Base-by-base conservation (phyloP, 2,797 vertebrate species). In the Antrozous pallidus region DNA sequence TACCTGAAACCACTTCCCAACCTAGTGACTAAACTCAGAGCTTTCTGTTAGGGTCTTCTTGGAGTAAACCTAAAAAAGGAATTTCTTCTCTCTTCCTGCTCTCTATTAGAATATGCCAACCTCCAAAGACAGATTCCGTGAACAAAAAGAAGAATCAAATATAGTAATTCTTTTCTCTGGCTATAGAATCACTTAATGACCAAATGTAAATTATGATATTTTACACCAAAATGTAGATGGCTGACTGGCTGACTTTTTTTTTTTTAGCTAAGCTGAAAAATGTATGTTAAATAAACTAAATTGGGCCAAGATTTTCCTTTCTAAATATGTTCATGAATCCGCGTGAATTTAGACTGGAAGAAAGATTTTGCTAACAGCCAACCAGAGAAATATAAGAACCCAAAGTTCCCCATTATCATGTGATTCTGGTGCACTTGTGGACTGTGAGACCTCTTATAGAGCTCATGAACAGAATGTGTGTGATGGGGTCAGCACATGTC, bases 161-260 rank as follows among this genome's bases (percentile, higher is more conserved):
- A 70, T 58, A 91, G 77, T 80, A 63, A 79, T 82, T 85, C 18
- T 78, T 31, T 65, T 86, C 71, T 31, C 73, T 17, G 22, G 38
- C 24, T 47, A 6, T 63, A 58, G 69, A 6, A 67, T 88, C 87
- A 95, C 90, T 92, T 95, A 94, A 84, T 88, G 86, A 74, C 33
- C 17, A 74, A 91, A 87, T 91, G 22, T 86, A 95, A 95, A 79
- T 80, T 47, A 75, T n/a, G 65, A 56, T 73, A 84, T 83, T 95
- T 95, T 91, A 95, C 89, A 83, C 1, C 28, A 42, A 81, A 80
- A 40, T 80, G 63, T 36, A 92, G 69, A 92, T 1, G 26, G 51
- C 69, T 49, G 71, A 88, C 47, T 65, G 77, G 56, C 54, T 96
- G 95, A 78, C 92, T 92, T 83, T 81, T 67, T 24, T 56, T 56